Base-by-base conservation (phyloP, 2,888 invertebrate species). In the Epicampocera succincta region DNA sequence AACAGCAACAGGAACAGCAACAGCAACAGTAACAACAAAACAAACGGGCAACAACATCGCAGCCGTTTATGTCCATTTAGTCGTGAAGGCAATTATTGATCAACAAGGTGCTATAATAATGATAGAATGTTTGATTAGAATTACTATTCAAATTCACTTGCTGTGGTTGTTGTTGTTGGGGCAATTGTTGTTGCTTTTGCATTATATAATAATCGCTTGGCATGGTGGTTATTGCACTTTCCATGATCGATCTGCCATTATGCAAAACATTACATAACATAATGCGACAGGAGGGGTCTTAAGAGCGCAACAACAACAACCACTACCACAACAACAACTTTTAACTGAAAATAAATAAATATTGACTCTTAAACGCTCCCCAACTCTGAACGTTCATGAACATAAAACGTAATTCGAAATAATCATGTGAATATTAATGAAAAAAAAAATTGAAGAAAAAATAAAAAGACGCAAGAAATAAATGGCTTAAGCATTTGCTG, bases 71-170 rank as follows among this genome's bases (percentile, higher is more conserved):
- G 89, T 78, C 86, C 87, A 88, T 88, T 88, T 88, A 87, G 89
- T 86, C 80, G 83, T 89, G 85, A 84, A 89, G 86, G 88, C 89
- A 89, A 89, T 88, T 89, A 89, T 88, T 89, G 89, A 88, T 88
- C 89, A 89, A 89, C 89, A 88, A 88, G 89, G 89, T 89, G 88
- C 88, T 87, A 89, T 86, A 89, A 89, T 87, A 87, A 78, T 84
- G 84, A 82, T 82, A 66, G 83, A 77, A 83, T 79, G 65, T 80
- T 82, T 84, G 82, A 82, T 78, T 82, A 78, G 74, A 50, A 44
- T 72, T 58, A 66, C 58, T 38, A 74, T 82, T 74, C 60, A 74
- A 74, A 74, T 66, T 69, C 78, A 74, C 78, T 82, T 77, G 68
- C 58, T 69, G 21, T 8, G 56, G 33, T 19, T 77, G 15, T 33